Evolutionary conservation across 2,888 invertebrate genomes (phyloP).

Genomic region (Archips xylosteana): DNA sequence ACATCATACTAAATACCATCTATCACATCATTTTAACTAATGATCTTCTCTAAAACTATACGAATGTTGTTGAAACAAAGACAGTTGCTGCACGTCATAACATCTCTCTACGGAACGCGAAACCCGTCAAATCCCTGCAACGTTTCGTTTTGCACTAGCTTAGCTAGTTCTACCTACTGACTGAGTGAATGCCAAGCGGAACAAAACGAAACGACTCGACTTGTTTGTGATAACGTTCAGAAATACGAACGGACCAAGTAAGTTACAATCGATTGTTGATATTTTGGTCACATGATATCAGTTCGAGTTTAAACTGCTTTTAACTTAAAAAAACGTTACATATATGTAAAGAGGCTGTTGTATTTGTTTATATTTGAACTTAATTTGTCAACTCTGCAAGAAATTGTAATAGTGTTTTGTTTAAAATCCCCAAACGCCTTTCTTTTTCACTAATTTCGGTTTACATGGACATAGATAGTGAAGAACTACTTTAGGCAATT

Average conservation of each 20-base stretch:
- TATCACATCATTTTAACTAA: constrained; percentile 74
- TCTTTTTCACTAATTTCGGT: constrained; percentile 51
- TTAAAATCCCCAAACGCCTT: constrained; percentile 50
- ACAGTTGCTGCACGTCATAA: constrained; percentile 84
- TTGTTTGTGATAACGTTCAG: constrained; percentile 40
- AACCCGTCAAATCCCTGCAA: constrained; percentile 57
- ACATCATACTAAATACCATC: constrained; percentile 56
- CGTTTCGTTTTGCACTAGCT: constrained; percentile 64
- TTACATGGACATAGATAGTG: constrained; percentile 63
- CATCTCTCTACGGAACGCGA: constrained; percentile 72
- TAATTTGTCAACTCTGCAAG: not conserved
- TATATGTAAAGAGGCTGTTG: no score
- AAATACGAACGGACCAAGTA: constrained; percentile 15
- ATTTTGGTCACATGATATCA: not conserved
- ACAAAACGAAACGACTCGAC: constrained; percentile 25
- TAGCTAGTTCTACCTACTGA: constrained; percentile 32
- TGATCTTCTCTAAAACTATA: constrained; percentile 62
- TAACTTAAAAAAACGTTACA: no score
- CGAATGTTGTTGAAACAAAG: constrained; percentile 79
- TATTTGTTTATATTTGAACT: not conserved
- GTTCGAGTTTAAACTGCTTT: no score
- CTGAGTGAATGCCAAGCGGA: constrained; percentile 35
- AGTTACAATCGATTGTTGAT: constrained; percentile 7
- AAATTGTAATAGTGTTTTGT: not conserved
- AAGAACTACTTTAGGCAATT: constrained; percentile 61